Evolutionary conservation across 2,113 vertebrate species (phyloP).

Genomic region (Furnarius figulus): DNA sequence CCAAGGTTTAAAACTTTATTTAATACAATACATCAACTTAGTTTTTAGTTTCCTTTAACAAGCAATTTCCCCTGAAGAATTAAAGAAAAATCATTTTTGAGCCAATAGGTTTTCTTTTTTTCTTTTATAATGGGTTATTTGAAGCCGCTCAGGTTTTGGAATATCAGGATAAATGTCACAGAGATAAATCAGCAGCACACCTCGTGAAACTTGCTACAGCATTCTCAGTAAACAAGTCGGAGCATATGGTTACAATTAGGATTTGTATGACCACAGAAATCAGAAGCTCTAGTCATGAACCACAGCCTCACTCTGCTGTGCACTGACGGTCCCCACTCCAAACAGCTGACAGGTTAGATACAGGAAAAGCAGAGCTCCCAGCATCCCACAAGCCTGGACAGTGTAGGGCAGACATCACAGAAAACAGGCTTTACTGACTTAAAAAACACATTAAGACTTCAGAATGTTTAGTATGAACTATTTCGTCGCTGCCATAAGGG

Average conservation of each 20-base stretch:
- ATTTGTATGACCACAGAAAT: conserved; percentile 27
- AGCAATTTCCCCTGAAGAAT: background rate
- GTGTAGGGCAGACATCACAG: background rate
- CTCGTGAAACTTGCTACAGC: conserved; percentile 9
- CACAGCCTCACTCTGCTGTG: background rate
- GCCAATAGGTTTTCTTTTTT: background rate
- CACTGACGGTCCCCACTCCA: background rate
- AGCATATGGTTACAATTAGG: conserved; percentile 29
- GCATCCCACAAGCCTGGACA: background rate
- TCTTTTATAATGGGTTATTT: background rate
- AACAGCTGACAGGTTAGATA: background rate
- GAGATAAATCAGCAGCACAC: conserved; percentile 50
- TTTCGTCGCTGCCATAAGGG: background rate
- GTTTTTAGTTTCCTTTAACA: background rate
- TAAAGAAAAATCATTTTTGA: background rate
- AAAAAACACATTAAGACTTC: background rate
- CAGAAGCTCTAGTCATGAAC: conserved; percentile 10
- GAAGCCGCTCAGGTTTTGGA: conserved; percentile 32
- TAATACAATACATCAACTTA: background rate
- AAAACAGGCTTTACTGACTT: background rate
- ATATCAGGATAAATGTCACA: conserved; percentile 46
- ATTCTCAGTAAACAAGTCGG: conserved; percentile 18
- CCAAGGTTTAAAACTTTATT: background rate
- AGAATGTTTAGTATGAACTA: background rate
- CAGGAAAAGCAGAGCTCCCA: background rate